These are phyloP conservation scores for Melitaea cinxia DNA, from an alignment of 1,140 invertebrate species.

Conservation along the genomic window DNA sequence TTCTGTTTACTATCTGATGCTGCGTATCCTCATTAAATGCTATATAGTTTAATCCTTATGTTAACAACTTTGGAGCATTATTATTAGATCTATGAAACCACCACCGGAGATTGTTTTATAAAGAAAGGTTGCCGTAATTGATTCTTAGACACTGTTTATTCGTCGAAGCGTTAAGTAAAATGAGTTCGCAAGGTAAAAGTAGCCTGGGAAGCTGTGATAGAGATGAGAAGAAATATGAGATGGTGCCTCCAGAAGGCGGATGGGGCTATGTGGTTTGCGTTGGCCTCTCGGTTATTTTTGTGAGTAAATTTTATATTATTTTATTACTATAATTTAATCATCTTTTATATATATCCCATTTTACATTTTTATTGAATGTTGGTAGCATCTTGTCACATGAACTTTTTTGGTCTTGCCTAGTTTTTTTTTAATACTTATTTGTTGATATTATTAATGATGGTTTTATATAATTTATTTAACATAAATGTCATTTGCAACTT, in stretches of 20 bases:
- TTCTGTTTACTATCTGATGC: conserved; percentile 48
- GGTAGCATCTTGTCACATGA: too few species aligned
- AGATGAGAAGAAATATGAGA: conserved; percentile 78
- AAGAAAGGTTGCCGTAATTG: conserved; percentile 52
- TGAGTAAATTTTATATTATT: conserved; percentile 74
- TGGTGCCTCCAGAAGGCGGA: conserved; percentile 84
- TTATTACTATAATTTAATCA: neutral
- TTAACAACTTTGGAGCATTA: conserved; percentile 50
- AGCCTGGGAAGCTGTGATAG: conserved; percentile 77
- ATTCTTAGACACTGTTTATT: conserved; percentile 48
- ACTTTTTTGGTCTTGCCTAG: too few species aligned
- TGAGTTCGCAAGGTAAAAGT: conserved; percentile 49
- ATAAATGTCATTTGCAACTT: too few species aligned
- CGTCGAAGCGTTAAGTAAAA: conserved; percentile 50
- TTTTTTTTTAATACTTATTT: too few species aligned
- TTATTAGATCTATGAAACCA: conserved; percentile 46
- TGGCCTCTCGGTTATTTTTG: conserved; percentile 84
- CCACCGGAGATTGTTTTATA: conserved; percentile 48
- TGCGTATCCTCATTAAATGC: conserved; percentile 53
- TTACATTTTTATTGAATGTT: too few species aligned
- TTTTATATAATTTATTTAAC: too few species aligned
- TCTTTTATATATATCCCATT: too few species aligned
- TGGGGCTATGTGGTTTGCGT: conserved; percentile 86
- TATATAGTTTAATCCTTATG: conserved; percentile 53
- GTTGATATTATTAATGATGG: too few species aligned